These are phyloP conservation scores for Dipodomys spectabilis DNA, from an alignment of 2,113 vertebrate species.

Conservation along the genomic window DNA sequence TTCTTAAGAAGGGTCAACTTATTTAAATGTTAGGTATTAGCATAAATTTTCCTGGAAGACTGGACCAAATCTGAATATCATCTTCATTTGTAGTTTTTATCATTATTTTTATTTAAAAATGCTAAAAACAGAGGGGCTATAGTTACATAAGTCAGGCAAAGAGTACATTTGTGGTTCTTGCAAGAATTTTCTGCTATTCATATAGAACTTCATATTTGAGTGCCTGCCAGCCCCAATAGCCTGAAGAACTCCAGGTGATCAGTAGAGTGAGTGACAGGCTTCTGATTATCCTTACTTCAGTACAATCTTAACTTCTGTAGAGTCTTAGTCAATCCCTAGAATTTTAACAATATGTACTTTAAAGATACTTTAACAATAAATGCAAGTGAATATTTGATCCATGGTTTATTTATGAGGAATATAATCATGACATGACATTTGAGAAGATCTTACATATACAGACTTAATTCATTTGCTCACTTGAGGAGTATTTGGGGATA, in stretches of 20 bases:
- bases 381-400: background rate
- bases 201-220: background rate
- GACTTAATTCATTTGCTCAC: background rate
- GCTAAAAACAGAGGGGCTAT: too few relatives aligned
- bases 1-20: background rate
- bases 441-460: background rate
- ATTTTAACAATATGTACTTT: conserved; percentile 3
- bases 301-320: background rate
- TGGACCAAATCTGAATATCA: background rate
- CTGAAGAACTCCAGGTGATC: background rate
- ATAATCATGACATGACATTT: background rate
- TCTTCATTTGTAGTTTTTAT: background rate
- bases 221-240: background rate
- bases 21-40: conserved; percentile 42
- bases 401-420: background rate
- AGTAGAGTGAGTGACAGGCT: background rate
- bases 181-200: background rate
- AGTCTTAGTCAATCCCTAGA: background rate
- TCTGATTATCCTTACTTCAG: background rate
- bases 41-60: background rate
- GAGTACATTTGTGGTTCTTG: background rate
- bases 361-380: conserved; percentile 28
- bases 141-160: too few relatives aligned
- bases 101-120: too few relatives aligned
- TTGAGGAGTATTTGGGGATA: background rate